Percentiles rank a stretch among this genome's conserved stretches.
Evolutionary conservation across 2,888 invertebrate species (phyloP).

Genomic region (Lysandra coridon): DNA sequence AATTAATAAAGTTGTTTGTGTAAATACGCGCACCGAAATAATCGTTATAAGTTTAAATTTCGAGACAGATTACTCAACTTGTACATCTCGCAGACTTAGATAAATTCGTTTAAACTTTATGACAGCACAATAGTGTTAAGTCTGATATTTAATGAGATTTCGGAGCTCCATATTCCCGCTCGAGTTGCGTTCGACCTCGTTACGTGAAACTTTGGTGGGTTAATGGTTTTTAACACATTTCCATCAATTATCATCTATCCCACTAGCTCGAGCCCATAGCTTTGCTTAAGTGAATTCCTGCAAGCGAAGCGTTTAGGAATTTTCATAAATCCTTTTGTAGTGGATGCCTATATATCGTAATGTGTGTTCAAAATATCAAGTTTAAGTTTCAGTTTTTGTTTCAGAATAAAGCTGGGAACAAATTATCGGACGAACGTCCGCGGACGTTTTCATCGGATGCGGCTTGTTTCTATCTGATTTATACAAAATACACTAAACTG

Average conservation of each 20-base stretch:
- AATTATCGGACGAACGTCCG: no score
- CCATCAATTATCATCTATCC: background rate
- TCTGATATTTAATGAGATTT: constrained; percentile 17
- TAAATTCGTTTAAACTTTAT: constrained; percentile 20
- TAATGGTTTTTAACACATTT: constrained; percentile 15
- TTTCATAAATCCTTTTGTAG: background rate
- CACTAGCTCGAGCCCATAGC: background rate
- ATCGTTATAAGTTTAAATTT: constrained; percentile 5
- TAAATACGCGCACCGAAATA: background rate
- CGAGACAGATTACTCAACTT: constrained; percentile 3
- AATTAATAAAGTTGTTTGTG: constrained; percentile 3
- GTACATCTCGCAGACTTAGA: constrained; percentile 4
- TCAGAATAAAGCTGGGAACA: no score
- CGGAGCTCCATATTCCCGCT: background rate
- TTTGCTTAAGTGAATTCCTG: background rate
- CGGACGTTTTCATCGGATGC: no score
- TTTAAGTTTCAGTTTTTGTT: no score
- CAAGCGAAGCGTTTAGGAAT: background rate
- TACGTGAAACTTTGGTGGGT: background rate
- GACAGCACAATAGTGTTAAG: constrained; percentile 22
- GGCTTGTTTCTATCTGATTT: no score
- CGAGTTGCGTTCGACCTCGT: background rate
- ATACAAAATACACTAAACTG: no score
- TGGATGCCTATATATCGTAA: background rate
- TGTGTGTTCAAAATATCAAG: background rate